Conservation (phyloP, 2,888 invertebrate species). For the Electrophaes corylata region DNA sequence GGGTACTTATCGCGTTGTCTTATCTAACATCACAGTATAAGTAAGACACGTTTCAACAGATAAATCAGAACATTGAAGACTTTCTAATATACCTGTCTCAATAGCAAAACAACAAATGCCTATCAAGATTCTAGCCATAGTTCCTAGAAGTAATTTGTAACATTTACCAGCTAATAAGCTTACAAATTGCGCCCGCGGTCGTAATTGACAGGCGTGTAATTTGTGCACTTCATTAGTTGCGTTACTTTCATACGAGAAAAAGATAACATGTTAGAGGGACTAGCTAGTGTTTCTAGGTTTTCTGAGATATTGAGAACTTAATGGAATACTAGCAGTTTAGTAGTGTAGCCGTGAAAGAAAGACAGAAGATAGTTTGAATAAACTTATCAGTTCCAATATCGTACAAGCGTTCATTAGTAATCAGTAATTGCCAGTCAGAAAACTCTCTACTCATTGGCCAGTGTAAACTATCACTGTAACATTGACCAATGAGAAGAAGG, state of each 20-base stretch:
- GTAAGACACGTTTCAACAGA: neutral
- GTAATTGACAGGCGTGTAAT: conserved; percentile 30
- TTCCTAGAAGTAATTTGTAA: conserved; percentile 18
- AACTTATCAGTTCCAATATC: too few species aligned
- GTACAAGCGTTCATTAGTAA: too few species aligned
- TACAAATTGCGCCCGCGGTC: conserved; percentile 19
- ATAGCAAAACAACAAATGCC: neutral
- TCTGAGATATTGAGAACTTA: too few species aligned
- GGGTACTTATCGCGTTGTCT: too few species aligned
- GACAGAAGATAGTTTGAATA: too few species aligned
- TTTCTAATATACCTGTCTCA: conserved; percentile 10
- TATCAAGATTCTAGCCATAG: conserved; percentile 9
- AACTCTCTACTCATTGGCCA: too few species aligned
- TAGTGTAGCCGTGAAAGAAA: too few species aligned
- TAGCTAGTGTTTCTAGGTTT: neutral
- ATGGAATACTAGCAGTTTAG: too few species aligned
- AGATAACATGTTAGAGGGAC: neutral
- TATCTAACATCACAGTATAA: neutral
- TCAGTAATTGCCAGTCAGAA: too few species aligned
- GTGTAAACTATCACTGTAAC: too few species aligned
- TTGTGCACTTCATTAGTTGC: conserved; percentile 26
- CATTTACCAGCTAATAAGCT: conserved; percentile 15
- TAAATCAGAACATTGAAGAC: neutral
- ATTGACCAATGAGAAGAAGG: too few species aligned
- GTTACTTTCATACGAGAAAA: neutral